Evolutionary conservation across 2,113 vertebrate species (phyloP).

Genomic region (Hucho hucho): DNA sequence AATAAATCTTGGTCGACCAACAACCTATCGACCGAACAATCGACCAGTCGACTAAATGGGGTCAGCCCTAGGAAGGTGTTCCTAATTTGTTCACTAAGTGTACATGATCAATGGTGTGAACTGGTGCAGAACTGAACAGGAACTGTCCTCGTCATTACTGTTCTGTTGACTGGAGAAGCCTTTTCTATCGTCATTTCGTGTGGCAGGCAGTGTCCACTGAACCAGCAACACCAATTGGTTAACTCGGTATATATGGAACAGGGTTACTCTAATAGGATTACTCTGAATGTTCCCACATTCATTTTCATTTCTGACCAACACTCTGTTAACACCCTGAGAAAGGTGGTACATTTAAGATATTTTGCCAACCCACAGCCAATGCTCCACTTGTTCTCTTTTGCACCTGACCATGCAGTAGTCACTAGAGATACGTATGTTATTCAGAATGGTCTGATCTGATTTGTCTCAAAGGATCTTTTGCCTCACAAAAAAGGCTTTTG

Average conservation of each 20-base stretch:
- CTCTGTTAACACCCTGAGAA: too few relatives aligned
- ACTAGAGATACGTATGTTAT: neutral
- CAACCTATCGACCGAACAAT: too few relatives aligned
- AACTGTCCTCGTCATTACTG: neutral
- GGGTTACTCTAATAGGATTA: neutral
- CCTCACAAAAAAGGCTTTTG: neutral
- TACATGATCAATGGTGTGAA: slow-evolving; percentile 25
- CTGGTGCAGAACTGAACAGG: slow-evolving; percentile 16
- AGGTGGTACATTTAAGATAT: too few relatives aligned
- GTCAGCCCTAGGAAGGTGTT: too few relatives aligned
- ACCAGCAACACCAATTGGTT: neutral
- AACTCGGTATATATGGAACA: neutral
- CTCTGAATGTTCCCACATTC: too few relatives aligned
- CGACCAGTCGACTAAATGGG: too few relatives aligned
- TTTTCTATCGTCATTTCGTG: slow-evolving; percentile 10
- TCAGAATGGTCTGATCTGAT: neutral
- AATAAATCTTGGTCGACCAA: too few relatives aligned
- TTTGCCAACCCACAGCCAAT: too few relatives aligned
- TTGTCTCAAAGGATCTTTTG: slow-evolving; percentile 12
- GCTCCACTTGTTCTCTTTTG: too few relatives aligned
- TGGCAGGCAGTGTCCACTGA: slow-evolving; percentile 2
- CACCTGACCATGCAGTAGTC: neutral
- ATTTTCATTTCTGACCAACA: too few relatives aligned
- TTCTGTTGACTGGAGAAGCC: neutral
- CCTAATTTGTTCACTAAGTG: too few relatives aligned